Conservation (phyloP, 2,797 vertebrate genomes). For the Lemur catta region DNA sequence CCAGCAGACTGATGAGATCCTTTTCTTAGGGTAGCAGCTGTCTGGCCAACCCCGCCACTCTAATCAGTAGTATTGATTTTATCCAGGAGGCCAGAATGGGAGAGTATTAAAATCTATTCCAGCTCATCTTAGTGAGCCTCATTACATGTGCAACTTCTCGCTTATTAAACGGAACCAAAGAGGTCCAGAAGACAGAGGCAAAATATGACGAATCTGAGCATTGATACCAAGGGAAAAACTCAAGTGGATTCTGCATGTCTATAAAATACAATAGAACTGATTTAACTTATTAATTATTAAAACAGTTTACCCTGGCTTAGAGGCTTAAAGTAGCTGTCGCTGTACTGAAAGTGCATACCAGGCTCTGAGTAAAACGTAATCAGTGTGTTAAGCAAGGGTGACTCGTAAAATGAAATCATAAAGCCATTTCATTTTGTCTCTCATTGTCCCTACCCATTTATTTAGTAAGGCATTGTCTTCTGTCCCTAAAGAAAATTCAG, state of each 20-base stretch:
- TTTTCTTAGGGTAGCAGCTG: slow-evolving; percentile 10
- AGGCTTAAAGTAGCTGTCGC: neutral
- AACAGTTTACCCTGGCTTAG: neutral
- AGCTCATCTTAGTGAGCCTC: neutral
- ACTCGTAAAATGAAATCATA: neutral
- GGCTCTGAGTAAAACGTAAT: neutral
- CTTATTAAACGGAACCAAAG: neutral
- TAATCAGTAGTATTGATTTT: slow-evolving; percentile 45
- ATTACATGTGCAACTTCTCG: neutral
- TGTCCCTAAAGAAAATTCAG: neutral
- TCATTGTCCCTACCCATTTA: neutral
- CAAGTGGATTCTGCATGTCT: neutral
- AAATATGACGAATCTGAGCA: neutral
- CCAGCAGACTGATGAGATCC: neutral
- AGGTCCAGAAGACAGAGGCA: neutral
- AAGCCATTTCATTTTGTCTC: neutral
- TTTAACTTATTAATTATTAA: slow-evolving; percentile 20
- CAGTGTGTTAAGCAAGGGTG: neutral
- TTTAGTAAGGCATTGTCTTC: neutral
- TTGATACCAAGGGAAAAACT: neutral
- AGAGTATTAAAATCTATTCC: slow-evolving; percentile 7
- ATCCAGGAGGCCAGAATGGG: neutral
- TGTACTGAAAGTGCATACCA: neutral
- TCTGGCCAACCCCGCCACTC: neutral
- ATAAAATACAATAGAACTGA: neutral